Evolutionary conservation across 1,140 invertebrate species (phyloP), one percentile per base, ranked within the genome.

Genomic region (Tachypleus tridentatus): DNA sequence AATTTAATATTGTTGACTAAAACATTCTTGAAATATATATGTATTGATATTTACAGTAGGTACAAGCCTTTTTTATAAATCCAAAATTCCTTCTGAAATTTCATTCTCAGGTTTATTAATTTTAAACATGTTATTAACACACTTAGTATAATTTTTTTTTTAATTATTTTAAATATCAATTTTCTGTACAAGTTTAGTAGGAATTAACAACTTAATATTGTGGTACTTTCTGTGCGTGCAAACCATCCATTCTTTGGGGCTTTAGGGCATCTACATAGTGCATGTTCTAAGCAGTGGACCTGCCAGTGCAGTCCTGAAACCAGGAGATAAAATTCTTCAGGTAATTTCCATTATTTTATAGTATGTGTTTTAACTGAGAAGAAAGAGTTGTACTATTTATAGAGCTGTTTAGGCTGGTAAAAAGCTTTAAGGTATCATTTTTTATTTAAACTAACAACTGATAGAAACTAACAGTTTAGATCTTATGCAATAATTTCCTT

Each of bases 321-420:
- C 81, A 3, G 82, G 82, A 52, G 82, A 84, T 68, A 83, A 83
- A 74, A 77, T 84, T 64, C 72, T 84, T 50, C 82, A 84, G 71
- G 66, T 67, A 49, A 60, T 60, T n/a, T 11, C 11, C 29, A 49
- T 61, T 61, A 61, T 61, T 61, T 58, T 58, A 58, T 58, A 58
- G 29, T 29, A 29, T 29, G 29, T 29, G 29, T 29, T 29, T 29
- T 29, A 29, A 29, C 29, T 29, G 29, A 29, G 29, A 29, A 29
- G 29, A 29, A 29, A 29, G 29, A 29, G 29, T 29, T 29, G 29
- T 29, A 29, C 29, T 29, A 29, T 29, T 29, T 29, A 29, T 29
- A 29, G 29, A 29, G 29, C 29, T 29, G 29, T 29, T 29, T 0
- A 29, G 29, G 29, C 29, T 29, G 29, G 2, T 29, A 29, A 29